These are phyloP conservation scores for Coracopsis vasa DNA, from an alignment of 2,113 vertebrate species.

Conservation along the genomic window DNA sequence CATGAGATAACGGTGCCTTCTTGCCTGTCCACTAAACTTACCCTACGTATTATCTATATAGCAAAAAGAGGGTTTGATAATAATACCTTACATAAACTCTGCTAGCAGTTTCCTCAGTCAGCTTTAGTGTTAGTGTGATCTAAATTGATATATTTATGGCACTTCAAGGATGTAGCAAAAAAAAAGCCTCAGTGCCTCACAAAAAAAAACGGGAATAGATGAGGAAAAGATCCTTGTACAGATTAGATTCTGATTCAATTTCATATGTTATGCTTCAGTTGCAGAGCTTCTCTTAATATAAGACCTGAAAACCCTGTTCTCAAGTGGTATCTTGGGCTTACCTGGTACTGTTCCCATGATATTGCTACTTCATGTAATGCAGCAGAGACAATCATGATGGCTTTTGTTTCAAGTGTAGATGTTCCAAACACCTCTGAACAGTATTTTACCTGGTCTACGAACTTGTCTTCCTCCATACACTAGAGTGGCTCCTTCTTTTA, in stretches of 20 bases:
- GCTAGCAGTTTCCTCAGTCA: neutral
- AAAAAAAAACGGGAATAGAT: neutral
- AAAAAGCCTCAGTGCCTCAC: neutral
- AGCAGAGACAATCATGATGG: neutral
- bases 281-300: neutral
- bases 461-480: conserved; percentile 80
- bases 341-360: neutral
- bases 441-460: conserved; percentile 75
- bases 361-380: neutral
- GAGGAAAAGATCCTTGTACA: neutral
- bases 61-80: neutral
- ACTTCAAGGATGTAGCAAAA: neutral
- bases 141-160: neutral
- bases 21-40: neutral
- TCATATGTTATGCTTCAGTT: neutral
- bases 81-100: neutral
- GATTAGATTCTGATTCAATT: neutral
- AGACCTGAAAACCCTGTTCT: neutral
- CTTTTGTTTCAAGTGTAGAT: neutral
- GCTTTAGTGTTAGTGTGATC: neutral
- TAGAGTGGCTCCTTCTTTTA: conserved; percentile 83
- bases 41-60: neutral
- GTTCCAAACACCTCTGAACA: neutral
- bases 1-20: neutral
- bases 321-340: neutral